phyloP scores from a whole-genome alignment of 2,797 vertebrate genomes.

The Alfaro cultratus region DNA sequence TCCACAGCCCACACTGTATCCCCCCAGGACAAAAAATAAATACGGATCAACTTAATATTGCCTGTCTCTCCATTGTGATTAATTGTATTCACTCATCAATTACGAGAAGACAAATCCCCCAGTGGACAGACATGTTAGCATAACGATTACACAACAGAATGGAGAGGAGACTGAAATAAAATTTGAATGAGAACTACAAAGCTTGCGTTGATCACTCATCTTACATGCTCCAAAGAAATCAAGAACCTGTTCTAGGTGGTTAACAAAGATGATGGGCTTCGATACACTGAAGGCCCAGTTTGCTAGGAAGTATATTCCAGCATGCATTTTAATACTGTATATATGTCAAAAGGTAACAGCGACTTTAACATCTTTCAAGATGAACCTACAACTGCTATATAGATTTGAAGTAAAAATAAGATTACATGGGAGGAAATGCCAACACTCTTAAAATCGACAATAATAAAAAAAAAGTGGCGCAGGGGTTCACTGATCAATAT shows the following conservation, averaged over 20 bases:
- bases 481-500: neutral
- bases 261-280: neutral
- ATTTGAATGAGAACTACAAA: slow-evolving; percentile 27
- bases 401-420: neutral
- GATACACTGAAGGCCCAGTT: neutral
- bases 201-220: neutral
- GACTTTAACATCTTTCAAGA: neutral
- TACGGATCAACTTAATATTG: slow-evolving; percentile 76
- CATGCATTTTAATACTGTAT: neutral
- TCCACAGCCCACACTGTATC: slow-evolving; percentile 64
- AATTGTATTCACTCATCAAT: slow-evolving; percentile 73
- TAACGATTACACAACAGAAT: slow-evolving; percentile 43
- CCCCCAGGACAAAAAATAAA: slow-evolving; percentile 66
- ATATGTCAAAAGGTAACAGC: neutral
- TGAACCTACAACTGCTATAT: neutral
- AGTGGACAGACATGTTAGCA: slow-evolving; percentile 47
- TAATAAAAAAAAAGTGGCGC: neutral
- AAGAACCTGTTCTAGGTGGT: neutral
- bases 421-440: neutral
- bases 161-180: slow-evolving; percentile 24
- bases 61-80: slow-evolving; percentile 69
- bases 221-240: neutral
- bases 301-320: neutral
- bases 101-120: slow-evolving; percentile 64
- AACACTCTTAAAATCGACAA: slow-evolving; percentile 5